These are phyloP conservation scores for Hiodon tergisus DNA, from an alignment of 2,113 vertebrate genomes.

Conservation along the genomic window DNA sequence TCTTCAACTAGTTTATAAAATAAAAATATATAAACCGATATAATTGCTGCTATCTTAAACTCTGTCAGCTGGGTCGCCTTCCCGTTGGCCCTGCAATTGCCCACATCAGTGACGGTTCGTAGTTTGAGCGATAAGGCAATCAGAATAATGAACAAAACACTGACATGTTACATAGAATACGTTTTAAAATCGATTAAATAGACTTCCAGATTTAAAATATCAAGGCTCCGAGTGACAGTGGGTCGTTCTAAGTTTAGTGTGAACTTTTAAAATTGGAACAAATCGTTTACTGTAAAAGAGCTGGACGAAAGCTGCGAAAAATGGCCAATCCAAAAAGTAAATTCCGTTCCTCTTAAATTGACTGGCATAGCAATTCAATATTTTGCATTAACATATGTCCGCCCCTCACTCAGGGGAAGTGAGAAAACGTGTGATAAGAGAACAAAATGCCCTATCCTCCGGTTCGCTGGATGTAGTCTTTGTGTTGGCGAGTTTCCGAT, in stretches of 20 bases:
- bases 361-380: background rate
- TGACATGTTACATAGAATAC: too few relatives aligned
- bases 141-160: background rate
- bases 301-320: background rate
- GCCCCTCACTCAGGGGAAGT: background rate
- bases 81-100: slow-evolving; percentile 39
- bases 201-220: too few relatives aligned
- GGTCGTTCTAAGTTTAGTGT: too few relatives aligned
- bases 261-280: too few relatives aligned
- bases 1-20: background rate
- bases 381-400: slow-evolving; percentile 7
- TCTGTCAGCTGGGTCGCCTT: slow-evolving; percentile 48
- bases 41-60: slow-evolving; percentile 6
- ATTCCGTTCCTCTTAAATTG: too few relatives aligned
- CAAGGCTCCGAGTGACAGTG: too few relatives aligned
- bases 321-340: background rate
- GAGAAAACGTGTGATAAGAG: slow-evolving; percentile 3
- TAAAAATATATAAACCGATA: background rate
- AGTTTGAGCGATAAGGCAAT: background rate
- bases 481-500: slow-evolving; percentile 2
- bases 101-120: slow-evolving; percentile 52
- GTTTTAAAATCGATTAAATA: too few relatives aligned
- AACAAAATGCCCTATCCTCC: background rate
- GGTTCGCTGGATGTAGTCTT: background rate
- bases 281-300: too few relatives aligned